Percentiles rank a stretch among this genome's conserved stretches.
These are phyloP conservation scores for Gulo gulo DNA, from an alignment of 2,113 vertebrate species.

Conservation along the genomic window DNA sequence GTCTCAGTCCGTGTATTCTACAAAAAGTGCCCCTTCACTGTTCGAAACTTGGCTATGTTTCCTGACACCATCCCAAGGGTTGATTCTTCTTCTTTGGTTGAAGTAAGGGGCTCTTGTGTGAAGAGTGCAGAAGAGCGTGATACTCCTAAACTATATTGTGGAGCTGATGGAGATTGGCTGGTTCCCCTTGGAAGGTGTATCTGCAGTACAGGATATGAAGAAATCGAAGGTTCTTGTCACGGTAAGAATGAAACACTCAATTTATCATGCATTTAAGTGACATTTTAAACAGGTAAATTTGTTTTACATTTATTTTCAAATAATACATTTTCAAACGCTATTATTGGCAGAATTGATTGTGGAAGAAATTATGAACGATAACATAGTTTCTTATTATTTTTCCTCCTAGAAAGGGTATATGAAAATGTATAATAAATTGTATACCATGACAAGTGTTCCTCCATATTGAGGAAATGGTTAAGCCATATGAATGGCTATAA, in stretches of 20 bases:
- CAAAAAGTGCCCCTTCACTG: conserved; percentile 95
- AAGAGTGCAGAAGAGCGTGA: conserved; percentile 95
- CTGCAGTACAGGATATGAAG: conserved; percentile 94
- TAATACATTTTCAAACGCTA: neutral
- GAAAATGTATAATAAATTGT: neutral
- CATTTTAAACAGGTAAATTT: neutral
- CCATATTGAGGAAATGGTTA: neutral
- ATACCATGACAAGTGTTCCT: neutral
- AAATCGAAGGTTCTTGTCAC: conserved; percentile 91
- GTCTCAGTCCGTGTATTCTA: conserved; percentile 96
- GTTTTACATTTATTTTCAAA: neutral
- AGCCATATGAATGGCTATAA: neutral
- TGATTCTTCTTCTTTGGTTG: conserved; percentile 96
- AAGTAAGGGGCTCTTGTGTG: conserved; percentile 94
- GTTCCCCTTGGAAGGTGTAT: conserved; percentile 95
- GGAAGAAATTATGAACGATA: neutral
- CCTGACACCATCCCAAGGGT: conserved; percentile 96
- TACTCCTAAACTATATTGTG: conserved; percentile 96
- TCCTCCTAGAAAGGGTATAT: neutral
- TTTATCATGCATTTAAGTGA: neutral
- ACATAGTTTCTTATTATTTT: neutral
- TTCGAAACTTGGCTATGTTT: conserved; percentile 94
- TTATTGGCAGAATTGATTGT: neutral
- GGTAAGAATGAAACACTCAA: conserved; percentile 83
- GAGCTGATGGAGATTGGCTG: conserved; percentile 96